Percentiles rank a stretch among this genome's conserved stretches.
phyloP scores from a whole-genome alignment of 2,113 vertebrate genomes.

The Junco hyemalis region DNA sequence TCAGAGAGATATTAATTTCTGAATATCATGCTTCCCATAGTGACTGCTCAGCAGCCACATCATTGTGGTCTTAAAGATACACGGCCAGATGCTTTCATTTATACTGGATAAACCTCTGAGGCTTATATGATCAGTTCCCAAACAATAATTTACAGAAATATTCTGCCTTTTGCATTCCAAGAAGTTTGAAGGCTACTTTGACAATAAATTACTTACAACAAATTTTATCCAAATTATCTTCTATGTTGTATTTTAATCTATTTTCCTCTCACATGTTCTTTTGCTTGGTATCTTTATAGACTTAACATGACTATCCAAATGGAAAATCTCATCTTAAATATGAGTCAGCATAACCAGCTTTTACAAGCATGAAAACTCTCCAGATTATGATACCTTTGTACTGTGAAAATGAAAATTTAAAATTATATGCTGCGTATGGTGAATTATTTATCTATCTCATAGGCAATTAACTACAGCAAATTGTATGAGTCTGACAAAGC shows the following conservation, averaged over 20 bases:
- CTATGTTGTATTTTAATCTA: neutral
- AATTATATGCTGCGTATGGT: neutral
- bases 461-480: neutral
- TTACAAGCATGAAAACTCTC: neutral
- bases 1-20: constrained; percentile 11
- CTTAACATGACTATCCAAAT: neutral
- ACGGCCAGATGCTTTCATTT: constrained; percentile 31
- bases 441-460: neutral
- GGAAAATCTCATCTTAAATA: constrained; percentile 5
- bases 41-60: neutral
- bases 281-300: neutral
- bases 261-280: neutral
- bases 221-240: neutral
- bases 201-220: neutral
- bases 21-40: neutral
- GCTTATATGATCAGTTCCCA: neutral
- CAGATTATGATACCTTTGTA: neutral
- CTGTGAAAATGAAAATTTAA: neutral
- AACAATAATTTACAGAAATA: constrained; percentile 13
- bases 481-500: neutral
- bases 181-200: neutral
- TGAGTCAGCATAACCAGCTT: neutral
- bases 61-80: constrained; percentile 3
- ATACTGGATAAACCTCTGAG: neutral
- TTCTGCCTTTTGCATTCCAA: neutral